Evolutionary conservation across 1,140 invertebrate species (phyloP).

Genomic region (Ceratina australensis): DNA sequence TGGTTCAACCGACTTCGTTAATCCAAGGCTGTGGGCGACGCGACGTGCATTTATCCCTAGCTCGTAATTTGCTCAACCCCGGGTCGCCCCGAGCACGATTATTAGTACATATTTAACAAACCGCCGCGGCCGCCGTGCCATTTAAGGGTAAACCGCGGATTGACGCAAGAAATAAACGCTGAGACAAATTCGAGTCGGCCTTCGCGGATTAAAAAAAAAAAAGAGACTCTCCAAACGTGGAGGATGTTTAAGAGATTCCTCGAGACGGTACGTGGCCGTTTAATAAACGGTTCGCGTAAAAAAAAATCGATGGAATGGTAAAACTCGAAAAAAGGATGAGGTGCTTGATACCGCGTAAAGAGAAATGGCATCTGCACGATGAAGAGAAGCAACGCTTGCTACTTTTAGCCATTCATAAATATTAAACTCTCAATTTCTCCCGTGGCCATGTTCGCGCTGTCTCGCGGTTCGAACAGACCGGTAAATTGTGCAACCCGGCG

Average conservation of each 20-base stretch:
- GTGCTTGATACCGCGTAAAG: background rate
- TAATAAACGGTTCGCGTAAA: background rate
- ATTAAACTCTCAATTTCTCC: slow-evolving; percentile 68
- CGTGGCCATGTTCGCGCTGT: slow-evolving; percentile 54
- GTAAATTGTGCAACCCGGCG: slow-evolving; percentile 62
- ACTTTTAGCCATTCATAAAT: slow-evolving; percentile 66
- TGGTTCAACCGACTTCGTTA: slow-evolving; percentile 47
- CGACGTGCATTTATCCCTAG: slow-evolving; percentile 35
- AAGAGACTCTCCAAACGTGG: no score
- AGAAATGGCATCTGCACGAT: slow-evolving; percentile 24
- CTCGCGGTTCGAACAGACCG: slow-evolving; percentile 39
- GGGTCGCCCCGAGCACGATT: slow-evolving; percentile 10
- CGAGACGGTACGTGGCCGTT: no score
- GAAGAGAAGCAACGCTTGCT: slow-evolving; percentile 40
- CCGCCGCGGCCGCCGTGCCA: background rate
- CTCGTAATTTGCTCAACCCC: slow-evolving; percentile 43
- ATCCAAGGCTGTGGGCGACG: slow-evolving; percentile 42
- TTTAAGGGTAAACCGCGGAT: slow-evolving; percentile 57
- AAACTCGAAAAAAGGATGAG: background rate
- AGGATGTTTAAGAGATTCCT: no score
- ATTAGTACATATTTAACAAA: slow-evolving; percentile 43
- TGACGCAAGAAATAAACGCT: slow-evolving; percentile 52
- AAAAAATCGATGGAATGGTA: background rate
- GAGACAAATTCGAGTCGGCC: slow-evolving; percentile 44
- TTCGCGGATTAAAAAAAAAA: slow-evolving; percentile 1